Base-by-base conservation (phyloP, 2,888 invertebrate species). In the Caenorhabditis becei region DNA sequence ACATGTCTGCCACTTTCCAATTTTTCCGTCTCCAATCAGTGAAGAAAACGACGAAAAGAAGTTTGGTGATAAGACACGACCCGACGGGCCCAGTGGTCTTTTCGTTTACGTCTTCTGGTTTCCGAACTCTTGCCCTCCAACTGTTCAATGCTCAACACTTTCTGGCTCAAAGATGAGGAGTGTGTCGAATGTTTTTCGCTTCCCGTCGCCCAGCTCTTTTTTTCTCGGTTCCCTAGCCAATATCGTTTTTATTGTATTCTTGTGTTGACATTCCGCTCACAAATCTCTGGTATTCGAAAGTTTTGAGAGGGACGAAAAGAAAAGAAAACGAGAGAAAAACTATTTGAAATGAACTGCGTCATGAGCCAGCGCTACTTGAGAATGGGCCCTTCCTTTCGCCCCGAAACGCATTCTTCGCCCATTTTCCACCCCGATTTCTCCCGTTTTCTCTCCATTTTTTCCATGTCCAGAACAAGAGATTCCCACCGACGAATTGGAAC, bases 171-270 rank as follows among this genome's bases (percentile, higher is more conserved):
- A 72, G 65, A 72, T 72, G 72, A 72, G 35, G 41, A 10, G 41
- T 54, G 51, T 23, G 47, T 28, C 61, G 62, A 71, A 62, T 71
- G 71, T 71, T 62, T 71, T 71, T 44, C 26, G 28, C 23, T 23
- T 11, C 26, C 18, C 14, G 49, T 61, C 54, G n/a, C n/a, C n/a
- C n/a, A n/a, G n/a, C 14, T 18, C 28, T 51, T 28, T 26, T 28
- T 56, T 63, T 41, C 37, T 53, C 37, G 53, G n/a, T n/a, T n/a
- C 26, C 28, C 49, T 35, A 62, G 32, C 53, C 41, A 37, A 67
- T 71, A 72, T 72, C 72, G 56, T 44, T 63, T 70, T 72, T 74
- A 65, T 58, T 74, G 63, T 61, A 26, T 70, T 70, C 41, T 24
- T 49, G 37, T 69, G 69, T 70, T 70, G 69, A 70, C 47, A 47